Base-by-base conservation (phyloP, 2,797 vertebrate species). In the Xerus rutilus region DNA sequence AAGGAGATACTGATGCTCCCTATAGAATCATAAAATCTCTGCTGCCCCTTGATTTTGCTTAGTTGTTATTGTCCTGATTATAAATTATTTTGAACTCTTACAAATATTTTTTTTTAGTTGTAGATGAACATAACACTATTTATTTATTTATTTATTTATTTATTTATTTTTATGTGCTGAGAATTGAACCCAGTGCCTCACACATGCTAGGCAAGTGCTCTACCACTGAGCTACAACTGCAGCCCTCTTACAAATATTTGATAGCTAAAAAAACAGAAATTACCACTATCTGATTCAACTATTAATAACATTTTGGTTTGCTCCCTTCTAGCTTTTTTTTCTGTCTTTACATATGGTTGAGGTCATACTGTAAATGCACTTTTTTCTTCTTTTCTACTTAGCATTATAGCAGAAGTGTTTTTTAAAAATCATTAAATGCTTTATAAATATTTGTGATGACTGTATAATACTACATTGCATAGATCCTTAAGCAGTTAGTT, bases 401-500 rank as follows among this genome's bases (percentile, higher is more conserved):
- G 25, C 49, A 57, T 84, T 93, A 65, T 93, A 90, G 59, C 43
- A 49, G 91, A 91, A 88, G 4, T 95, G 49, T 12, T 77, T 97
- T 77, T 97, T 95, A 25, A 21, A 86, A 83, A 15, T 95, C 57
- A 76, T 94, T 95, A 94, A 95, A 72, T 84, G 67, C 43, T 85
- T 92, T 13, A 47, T 93, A 91, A 90, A 87, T 97, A 90, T 94
- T 87, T 95, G 82, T 35, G 52, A 0, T 87, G 82, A 39, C 79
- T 73, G 7, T 84, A n/a, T 97, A 95, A 69, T 94, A 85, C 12
- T 62, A 43, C 57, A 79, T 96, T 93, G 47, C 65, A 49, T 96
- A 59, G 65, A 89, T 95, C 96, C 85, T 92, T 96, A 11, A 43
- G 73, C 49, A 88, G 86, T 92, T 96, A 94, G 65, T 70, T 86